phyloP scores from a whole-genome alignment of 2,797 vertebrate species.

The Urosaurus nigricauda region DNA sequence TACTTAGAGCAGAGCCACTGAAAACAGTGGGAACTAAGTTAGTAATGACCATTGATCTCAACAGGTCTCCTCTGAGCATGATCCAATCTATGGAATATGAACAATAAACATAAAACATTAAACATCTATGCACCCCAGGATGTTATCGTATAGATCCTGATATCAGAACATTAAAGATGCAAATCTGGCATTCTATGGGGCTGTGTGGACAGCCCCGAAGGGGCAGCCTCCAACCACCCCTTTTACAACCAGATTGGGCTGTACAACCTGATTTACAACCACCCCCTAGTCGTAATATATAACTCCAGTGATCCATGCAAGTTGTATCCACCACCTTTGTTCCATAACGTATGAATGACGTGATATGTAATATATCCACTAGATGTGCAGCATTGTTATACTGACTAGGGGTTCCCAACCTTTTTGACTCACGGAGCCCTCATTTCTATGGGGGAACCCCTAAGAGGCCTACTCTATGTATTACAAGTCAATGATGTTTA shows the following conservation, averaged over 20 bases:
- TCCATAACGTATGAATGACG: background rate
- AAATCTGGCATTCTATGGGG: too few species aligned
- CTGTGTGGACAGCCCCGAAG: too few species aligned
- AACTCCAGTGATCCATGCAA: background rate
- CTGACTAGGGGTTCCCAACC: background rate
- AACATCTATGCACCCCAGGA: background rate
- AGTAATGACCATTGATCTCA: background rate
- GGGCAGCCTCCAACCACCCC: too few species aligned
- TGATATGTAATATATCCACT: background rate
- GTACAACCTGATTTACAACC: too few species aligned
- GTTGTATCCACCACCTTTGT: background rate
- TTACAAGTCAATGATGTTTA: too few species aligned
- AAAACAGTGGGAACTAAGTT: background rate
- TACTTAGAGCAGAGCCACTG: background rate
- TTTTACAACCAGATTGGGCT: too few species aligned
- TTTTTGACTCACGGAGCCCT: too few species aligned
- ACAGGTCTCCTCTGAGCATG: background rate
- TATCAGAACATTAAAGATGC: background rate
- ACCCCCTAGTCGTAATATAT: too few species aligned
- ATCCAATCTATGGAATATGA: background rate
- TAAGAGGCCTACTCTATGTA: too few species aligned
- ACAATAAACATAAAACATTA: background rate
- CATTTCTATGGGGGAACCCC: too few species aligned
- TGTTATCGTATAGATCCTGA: background rate
- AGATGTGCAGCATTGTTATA: background rate